Conservation (phyloP, 2,113 vertebrate species). For the Peromyscus californicus region DNA sequence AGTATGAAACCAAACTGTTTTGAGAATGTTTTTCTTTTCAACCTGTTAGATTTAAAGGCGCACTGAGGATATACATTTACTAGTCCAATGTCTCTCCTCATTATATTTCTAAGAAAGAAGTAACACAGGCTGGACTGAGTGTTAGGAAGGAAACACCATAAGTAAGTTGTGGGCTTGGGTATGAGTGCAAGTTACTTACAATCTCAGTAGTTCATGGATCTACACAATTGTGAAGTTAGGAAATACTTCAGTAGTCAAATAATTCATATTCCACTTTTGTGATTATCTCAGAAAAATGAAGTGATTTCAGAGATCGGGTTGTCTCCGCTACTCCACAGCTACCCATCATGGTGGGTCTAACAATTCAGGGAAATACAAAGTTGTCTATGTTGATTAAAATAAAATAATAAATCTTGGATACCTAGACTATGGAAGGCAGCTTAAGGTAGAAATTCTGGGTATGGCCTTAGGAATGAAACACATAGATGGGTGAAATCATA, state of each 20-base stretch:
- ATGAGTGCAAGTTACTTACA: background rate
- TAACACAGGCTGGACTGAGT: background rate
- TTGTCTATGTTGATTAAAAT: background rate
- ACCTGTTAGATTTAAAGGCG: background rate
- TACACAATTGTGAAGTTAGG: background rate
- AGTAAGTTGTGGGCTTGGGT: background rate
- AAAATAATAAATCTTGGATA: background rate
- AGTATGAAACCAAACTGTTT: background rate
- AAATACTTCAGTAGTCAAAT: background rate
- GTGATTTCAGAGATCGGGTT: background rate
- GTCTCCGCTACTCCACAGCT: fast-evolving
- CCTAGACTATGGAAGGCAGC: background rate
- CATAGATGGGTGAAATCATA: background rate
- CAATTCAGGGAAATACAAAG: background rate
- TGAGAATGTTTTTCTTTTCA: background rate
- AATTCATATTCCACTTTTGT: background rate
- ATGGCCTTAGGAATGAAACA: background rate
- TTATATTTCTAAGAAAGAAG: background rate
- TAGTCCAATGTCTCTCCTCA: background rate
- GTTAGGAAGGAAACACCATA: background rate
- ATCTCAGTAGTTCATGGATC: background rate
- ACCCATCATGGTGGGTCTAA: background rate
- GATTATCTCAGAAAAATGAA: background rate
- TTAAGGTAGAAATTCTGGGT: background rate
- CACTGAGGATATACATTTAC: background rate